phyloP scores from a whole-genome alignment of 2,888 invertebrate species.

The Thelaira solivaga region DNA sequence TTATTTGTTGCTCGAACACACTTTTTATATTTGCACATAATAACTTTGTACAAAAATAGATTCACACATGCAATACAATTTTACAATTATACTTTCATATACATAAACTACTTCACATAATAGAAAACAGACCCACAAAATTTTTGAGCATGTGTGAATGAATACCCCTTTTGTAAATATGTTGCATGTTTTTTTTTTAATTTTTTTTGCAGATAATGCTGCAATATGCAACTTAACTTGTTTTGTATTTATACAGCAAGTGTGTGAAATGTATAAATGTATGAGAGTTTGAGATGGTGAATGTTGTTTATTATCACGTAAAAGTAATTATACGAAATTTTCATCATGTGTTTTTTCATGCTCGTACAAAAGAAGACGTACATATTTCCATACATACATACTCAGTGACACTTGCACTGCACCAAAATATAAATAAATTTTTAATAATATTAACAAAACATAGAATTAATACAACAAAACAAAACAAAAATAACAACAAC shows the following conservation, averaged over 20 bases:
- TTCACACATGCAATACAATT: conserved; percentile 1
- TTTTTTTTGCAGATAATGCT: not conserved
- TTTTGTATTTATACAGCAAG: not conserved
- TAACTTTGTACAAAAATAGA: not conserved
- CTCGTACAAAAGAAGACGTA: not conserved
- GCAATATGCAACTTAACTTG: conserved; percentile 12
- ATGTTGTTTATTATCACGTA: conserved; percentile 53
- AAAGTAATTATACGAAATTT: conserved; percentile 57
- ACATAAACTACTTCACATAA: conserved; percentile 2
- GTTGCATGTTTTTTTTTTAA: conserved; percentile 40
- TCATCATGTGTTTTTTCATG: conserved; percentile 41
- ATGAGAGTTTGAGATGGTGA: conserved; percentile 26
- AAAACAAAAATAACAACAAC: not conserved
- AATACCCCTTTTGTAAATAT: conserved; percentile 42
- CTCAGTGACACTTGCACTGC: not conserved
- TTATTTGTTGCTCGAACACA: conserved; percentile 48
- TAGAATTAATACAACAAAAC: conserved; percentile 16
- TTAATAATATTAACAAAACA: conserved; percentile 48
- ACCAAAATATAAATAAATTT: conserved; percentile 3
- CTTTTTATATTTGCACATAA: conserved; percentile 15
- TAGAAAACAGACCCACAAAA: not conserved
- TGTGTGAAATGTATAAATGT: not conserved
- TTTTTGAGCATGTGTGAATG: conserved; percentile 46
- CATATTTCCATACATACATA: not conserved
- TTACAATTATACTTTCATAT: not conserved